phyloP scores from a whole-genome alignment of 2,888 invertebrate species.

The Sesia bembeciformis region DNA sequence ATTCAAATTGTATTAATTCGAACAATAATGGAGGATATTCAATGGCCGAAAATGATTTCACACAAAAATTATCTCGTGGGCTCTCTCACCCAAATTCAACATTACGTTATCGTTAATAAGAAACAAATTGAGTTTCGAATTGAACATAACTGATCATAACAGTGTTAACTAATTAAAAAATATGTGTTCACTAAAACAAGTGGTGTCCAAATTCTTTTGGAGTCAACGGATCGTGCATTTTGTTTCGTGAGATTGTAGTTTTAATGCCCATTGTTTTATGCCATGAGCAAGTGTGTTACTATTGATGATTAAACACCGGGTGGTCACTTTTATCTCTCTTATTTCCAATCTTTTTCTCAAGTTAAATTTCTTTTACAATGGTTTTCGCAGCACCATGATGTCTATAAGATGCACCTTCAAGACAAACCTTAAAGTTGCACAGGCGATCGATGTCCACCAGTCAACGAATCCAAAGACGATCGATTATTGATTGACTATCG shows the following conservation, averaged over 20 bases:
- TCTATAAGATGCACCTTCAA: no score
- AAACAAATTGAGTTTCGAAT: slow-evolving; percentile 15
- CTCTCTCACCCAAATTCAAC: slow-evolving; percentile 18
- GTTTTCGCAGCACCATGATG: no score
- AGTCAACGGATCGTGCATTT: slow-evolving; percentile 51
- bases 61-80: slow-evolving; percentile 30
- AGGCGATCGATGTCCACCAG: no score
- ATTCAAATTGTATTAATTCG: slow-evolving; percentile 64
- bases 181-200: slow-evolving; percentile 52
- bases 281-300: background rate
- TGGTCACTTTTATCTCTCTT: background rate
- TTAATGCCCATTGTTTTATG: slow-evolving; percentile 8
- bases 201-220: slow-evolving; percentile 55
- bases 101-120: slow-evolving; percentile 20
- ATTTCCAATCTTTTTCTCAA: no score
- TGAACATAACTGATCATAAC: slow-evolving; percentile 20
- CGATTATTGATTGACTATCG: no score
- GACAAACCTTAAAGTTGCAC: no score
- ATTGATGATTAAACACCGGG: background rate
- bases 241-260: slow-evolving; percentile 4
- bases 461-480: no score
- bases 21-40: slow-evolving; percentile 51
- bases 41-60: slow-evolving; percentile 59
- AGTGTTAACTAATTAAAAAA: slow-evolving; percentile 63
- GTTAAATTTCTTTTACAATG: no score